Percentiles rank a stretch among this genome's conserved stretches.
phyloP scores from a whole-genome alignment of 2,888 invertebrate genomes.

The Eulithis testata region DNA sequence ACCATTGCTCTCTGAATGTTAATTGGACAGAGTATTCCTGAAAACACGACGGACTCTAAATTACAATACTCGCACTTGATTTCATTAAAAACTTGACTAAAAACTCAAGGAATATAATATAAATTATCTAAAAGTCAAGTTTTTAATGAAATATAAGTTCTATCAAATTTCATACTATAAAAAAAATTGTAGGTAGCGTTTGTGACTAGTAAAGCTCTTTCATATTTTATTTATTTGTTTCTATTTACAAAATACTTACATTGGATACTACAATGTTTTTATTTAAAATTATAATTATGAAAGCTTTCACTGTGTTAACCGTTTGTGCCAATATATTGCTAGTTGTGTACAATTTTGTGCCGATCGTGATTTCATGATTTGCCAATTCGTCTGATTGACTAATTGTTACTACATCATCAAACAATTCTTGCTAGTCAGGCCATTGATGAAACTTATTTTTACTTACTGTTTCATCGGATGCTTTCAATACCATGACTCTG shows the following conservation, averaged over 20 bases:
- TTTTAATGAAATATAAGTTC: conserved; percentile 44
- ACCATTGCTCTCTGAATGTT: conserved; percentile 98
- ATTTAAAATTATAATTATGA: conserved; percentile 43
- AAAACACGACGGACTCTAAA: conserved; percentile 59
- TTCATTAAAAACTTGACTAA: conserved; percentile 43
- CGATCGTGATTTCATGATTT: conserved; percentile 35
- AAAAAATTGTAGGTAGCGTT: conserved; percentile 24
- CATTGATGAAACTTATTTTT: conserved; percentile 41
- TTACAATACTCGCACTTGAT: conserved; percentile 28
- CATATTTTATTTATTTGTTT: conserved; percentile 29
- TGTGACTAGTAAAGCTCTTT: conserved; percentile 36
- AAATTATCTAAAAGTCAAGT: conserved; percentile 45
- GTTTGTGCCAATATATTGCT: conserved; percentile 61
- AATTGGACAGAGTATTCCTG: conserved; percentile 99
- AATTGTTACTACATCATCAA: conserved; percentile 26
- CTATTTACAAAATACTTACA: conserved; percentile 19
- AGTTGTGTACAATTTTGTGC: conserved; percentile 38
- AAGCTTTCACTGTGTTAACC: conserved; percentile 49
- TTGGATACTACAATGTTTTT: conserved; percentile 44
- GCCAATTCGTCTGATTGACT: conserved; percentile 36
- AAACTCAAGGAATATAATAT: conserved; percentile 19
- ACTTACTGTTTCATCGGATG: conserved; percentile 39
- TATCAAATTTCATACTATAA: conserved; percentile 23
- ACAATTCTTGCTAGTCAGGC: conserved; percentile 28
- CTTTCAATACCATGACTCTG: conserved; percentile 25